Base-by-base conservation (phyloP, 2,113 vertebrate species). In the Rhinolophus ferrumequinum region DNA sequence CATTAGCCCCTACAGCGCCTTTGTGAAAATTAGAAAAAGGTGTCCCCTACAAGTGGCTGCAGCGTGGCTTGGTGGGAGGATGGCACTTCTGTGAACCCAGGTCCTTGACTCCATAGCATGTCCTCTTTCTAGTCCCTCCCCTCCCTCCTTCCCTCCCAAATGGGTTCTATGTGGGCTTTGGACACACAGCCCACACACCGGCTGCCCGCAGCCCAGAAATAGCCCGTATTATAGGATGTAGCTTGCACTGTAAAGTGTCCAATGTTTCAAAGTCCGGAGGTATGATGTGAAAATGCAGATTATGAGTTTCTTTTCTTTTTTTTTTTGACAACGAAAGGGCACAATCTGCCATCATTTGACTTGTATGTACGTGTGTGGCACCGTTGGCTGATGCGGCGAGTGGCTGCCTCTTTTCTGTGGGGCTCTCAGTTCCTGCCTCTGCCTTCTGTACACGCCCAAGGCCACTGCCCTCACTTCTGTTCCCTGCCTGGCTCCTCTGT, bases 201-300 rank as follows among this genome's bases (percentile, higher is more conserved):
- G 67, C 88, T 50, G 75, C 44, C 28, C 18, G 81, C 28, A 5
- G n/a, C 72, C 89, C 83, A 87, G 69, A 81, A 84, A 90, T 47
- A 91, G 58, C 22, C 41, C n/a, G 24, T 6, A 11, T 2, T 2
- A 6, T 58, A 18, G 35, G 47, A 56, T 92, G 13, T 79, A 18
- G 13, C 82, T 54, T 90, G 75, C 28, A 72, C 54, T 1, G 2
- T 35, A 15, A 58, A 80, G 2, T 66, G 64, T 79, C 28, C 58
- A 13, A 3, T 62, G 50, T 83, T 90, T 28, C 75, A 35, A 75
- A 93, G 26, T 91, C 18, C 50, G 60, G 86, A 30, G 56, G 33
- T 54, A 73, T 58, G 41, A 19, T 10, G 15, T 38, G 83, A 14
- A 90, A 86, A 77, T 79, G 5, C 62, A 90, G 54, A 58, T 76